Percentiles rank a stretch among this genome's conserved stretches.
Evolutionary conservation across 2,797 vertebrate genomes (phyloP).

Genomic region (Phaenicophaeus curvirostris): DNA sequence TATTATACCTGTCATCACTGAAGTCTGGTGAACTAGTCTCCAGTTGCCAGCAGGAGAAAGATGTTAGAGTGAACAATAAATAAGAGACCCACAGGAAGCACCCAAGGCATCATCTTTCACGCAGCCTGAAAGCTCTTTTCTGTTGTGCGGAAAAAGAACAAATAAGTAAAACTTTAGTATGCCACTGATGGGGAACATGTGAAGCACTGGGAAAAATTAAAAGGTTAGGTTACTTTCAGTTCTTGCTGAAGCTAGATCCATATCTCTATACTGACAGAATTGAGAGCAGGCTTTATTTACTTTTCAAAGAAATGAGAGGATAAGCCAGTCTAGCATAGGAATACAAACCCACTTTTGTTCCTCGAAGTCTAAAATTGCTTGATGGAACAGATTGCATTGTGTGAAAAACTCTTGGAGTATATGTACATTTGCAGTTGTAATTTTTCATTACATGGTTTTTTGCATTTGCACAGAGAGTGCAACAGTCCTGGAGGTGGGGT

Average conservation of each 20-base stretch:
- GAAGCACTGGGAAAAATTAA: constrained; percentile 38
- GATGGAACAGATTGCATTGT: background rate
- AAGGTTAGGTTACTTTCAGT: background rate
- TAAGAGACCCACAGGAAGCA: background rate
- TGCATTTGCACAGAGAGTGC: background rate
- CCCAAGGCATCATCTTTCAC: constrained; percentile 1
- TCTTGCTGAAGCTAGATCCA: background rate
- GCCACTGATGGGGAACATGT: background rate
- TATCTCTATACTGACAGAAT: background rate
- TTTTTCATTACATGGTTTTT: background rate
- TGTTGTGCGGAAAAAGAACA: background rate
- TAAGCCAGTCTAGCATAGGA: background rate
- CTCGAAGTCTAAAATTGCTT: background rate
- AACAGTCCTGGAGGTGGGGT: background rate
- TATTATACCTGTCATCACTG: background rate
- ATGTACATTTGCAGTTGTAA: accelerated
- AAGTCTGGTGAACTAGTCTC: constrained; percentile 23
- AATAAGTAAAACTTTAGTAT: background rate
- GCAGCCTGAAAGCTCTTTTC: background rate
- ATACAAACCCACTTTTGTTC: constrained; percentile 4
- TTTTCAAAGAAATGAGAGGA: background rate
- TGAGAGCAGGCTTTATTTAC: background rate
- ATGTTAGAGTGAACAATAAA: constrained; percentile 26
- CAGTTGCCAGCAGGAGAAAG: background rate
- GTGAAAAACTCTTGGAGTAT: background rate